Conservation (phyloP, 2,888 invertebrate species). For the Yponomeuta sedellus region DNA sequence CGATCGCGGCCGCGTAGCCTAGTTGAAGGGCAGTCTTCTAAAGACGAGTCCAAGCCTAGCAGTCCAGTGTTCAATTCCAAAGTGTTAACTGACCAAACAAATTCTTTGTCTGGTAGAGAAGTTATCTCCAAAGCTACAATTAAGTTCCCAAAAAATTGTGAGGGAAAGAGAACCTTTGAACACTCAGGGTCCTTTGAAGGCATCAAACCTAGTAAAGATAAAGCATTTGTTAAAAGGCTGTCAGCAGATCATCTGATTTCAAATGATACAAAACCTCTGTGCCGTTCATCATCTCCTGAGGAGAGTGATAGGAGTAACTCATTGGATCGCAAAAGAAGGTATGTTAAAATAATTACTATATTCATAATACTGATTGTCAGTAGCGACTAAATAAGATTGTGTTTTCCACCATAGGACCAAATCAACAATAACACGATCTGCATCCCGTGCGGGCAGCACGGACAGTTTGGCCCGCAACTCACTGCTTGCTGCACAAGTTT, state of each 20-base stretch:
- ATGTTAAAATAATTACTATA: slow-evolving; percentile 19
- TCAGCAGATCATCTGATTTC: slow-evolving; percentile 70
- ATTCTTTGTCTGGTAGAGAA: slow-evolving; percentile 46
- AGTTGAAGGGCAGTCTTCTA: slow-evolving; percentile 47
- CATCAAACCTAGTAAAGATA: slow-evolving; percentile 54
- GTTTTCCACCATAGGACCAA: slow-evolving; percentile 41
- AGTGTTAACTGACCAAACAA: slow-evolving; percentile 54
- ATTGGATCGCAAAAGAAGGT: slow-evolving; percentile 65
- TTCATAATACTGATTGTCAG: not conserved
- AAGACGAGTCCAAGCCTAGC: slow-evolving; percentile 52
- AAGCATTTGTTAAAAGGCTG: slow-evolving; percentile 65
- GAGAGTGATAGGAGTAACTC: slow-evolving; percentile 70
- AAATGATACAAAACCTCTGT: slow-evolving; percentile 57
- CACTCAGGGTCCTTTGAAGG: slow-evolving; percentile 70
- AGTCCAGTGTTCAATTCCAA: slow-evolving; percentile 59
- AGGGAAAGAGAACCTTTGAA: slow-evolving; percentile 59
- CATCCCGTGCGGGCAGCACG: slow-evolving; percentile 71
- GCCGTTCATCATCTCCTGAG: slow-evolving; percentile 64
- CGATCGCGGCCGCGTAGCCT: slow-evolving; percentile 64
- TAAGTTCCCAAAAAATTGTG: slow-evolving; percentile 60
- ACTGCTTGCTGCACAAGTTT: slow-evolving; percentile 85
- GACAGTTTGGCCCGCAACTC: slow-evolving; percentile 85
- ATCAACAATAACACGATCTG: slow-evolving; percentile 60
- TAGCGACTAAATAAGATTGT: not conserved
- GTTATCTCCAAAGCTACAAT: slow-evolving; percentile 63